Percentiles rank a stretch among this genome's conserved stretches.
Evolutionary conservation across 2,113 vertebrate species (phyloP).

Genomic region (Heterotilapia buettikoferi): DNA sequence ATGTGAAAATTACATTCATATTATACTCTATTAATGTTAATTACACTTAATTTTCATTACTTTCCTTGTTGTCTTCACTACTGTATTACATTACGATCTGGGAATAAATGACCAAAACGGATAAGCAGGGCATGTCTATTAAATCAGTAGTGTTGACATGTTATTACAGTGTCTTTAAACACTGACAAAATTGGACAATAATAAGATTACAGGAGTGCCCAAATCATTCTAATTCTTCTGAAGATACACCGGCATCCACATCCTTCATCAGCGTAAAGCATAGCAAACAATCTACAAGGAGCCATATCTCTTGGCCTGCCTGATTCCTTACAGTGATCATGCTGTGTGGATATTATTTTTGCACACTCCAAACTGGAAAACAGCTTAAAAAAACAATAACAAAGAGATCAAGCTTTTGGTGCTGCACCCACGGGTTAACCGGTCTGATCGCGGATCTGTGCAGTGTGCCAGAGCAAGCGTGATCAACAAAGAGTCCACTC

Average conservation of each 20-base stretch:
- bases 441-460: background rate
- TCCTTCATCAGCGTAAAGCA: background rate
- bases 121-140: background rate
- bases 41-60: background rate
- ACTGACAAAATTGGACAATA: background rate
- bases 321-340: background rate
- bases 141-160: background rate
- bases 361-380: background rate
- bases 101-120: background rate
- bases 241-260: background rate
- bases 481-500: background rate
- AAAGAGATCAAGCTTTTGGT: background rate
- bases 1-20: background rate
- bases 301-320: background rate
- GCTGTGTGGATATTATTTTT: background rate
- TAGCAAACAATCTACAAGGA: background rate
- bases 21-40: background rate
- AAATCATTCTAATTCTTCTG: background rate
- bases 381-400: background rate
- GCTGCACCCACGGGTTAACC: background rate
- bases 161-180: background rate
- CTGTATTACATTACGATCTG: background rate
- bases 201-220: background rate
- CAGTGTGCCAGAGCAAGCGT: background rate
- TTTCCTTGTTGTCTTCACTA: background rate